Percentiles rank a stretch among this genome's conserved stretches.
phyloP scores from a whole-genome alignment of 2,797 vertebrate genomes.

The Oceanodroma leucorhoa region DNA sequence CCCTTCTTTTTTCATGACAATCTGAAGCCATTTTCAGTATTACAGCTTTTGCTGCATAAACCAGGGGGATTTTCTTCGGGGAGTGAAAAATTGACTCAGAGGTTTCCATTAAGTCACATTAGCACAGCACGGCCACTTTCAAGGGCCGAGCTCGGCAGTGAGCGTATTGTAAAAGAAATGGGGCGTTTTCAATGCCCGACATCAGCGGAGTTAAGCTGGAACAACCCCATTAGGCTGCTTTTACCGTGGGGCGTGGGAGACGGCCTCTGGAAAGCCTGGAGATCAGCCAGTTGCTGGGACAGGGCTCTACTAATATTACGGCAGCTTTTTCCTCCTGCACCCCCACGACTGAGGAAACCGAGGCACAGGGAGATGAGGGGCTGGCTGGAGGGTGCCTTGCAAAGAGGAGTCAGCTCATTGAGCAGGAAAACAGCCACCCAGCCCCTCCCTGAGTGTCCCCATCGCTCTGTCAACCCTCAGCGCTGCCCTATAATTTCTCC shows the following conservation, averaged over 20 bases:
- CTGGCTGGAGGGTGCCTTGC: neutral
- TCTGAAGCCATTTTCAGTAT: slow-evolving; percentile 72
- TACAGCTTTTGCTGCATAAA: slow-evolving; percentile 69
- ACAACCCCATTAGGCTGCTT: slow-evolving; percentile 11
- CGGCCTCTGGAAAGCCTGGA: neutral
- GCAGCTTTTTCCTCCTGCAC: neutral
- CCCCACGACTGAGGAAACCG: rapidly evolving
- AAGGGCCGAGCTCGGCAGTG: slow-evolving; percentile 57
- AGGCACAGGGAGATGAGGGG: neutral
- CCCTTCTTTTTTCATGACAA: neutral
- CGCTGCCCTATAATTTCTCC: rapidly evolving
- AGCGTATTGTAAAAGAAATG: neutral
- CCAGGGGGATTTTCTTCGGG: slow-evolving; percentile 68
- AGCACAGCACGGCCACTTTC: slow-evolving; percentile 70
- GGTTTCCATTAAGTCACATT: slow-evolving; percentile 77
- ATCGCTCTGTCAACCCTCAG: rapidly evolving
- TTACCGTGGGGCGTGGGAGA: neutral
- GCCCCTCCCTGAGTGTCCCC: neutral
- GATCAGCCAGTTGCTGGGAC: neutral
- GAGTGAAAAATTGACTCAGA: slow-evolving; percentile 70
- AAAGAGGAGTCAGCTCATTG: neutral
- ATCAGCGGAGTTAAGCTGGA: neutral
- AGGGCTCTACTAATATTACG: rapidly evolving
- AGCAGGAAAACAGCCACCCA: neutral
- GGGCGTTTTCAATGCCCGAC: neutral